Base-by-base conservation (phyloP, 2,797 vertebrate genomes). In the Catostomus latipinnis region DNA sequence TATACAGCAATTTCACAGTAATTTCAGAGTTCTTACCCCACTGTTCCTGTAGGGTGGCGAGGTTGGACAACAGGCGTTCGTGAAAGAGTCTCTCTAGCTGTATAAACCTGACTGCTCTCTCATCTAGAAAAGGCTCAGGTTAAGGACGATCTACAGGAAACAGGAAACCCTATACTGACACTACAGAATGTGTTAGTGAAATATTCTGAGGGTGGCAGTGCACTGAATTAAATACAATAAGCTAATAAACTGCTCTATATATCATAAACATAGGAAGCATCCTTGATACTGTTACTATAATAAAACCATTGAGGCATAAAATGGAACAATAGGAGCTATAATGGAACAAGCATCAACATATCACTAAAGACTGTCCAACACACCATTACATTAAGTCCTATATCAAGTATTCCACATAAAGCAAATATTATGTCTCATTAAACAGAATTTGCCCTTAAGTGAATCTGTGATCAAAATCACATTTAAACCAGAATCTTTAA, bases 81-180 rank as follows among this genome's bases (percentile, higher is more conserved):
- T 98, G 97, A 86, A 99, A 99, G 6, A 97, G 84, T 62, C 93
- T 92, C 90, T 99, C 96, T 82, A 99, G 92, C 57, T 97, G 95
- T 88, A 99, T 93, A 85, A 97, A 98, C 82, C 95, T 94, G 85
- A 98, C 91, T 0, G 97, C 97, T 84, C 92, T 92, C 88, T 96
- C 95, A 90, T 96, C 97, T 99, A 88, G 84, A 83, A n/a, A 73
- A 34, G 10, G 6, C 58, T 76, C 34, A 46, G 5, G 88, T 93
- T 91, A 92, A 92, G 92, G 86, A 87, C 83, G 9, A 78, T 43
- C 58, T 14, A 65, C 6, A 10, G 18, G 49, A 69, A 68, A 54
- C 13, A 53, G 11, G 8, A 78, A 78, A 71, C 58, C 67, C 22
- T 49, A 71, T 34, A 48, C 22, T 4, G 4, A 22, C 16, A 52